Percentiles rank a stretch among this genome's conserved stretches.
Conservation (phyloP, 2,888 invertebrate genomes). For the Pteria penguin region DNA sequence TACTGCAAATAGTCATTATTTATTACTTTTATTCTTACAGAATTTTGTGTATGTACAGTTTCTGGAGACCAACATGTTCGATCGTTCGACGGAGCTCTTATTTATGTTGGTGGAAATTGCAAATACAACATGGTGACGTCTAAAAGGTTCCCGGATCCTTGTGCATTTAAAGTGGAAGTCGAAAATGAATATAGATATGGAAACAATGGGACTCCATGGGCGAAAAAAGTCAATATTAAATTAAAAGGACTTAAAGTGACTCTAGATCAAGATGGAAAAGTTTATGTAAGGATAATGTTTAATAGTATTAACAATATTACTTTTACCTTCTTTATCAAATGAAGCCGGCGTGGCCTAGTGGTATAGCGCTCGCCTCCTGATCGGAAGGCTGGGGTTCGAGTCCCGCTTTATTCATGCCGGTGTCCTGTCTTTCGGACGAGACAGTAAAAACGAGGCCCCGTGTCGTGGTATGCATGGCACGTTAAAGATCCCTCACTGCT, state of each 20-base stretch:
- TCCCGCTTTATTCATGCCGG: too few relatives aligned
- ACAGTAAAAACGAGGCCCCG: too few relatives aligned
- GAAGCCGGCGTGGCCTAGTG: too few relatives aligned
- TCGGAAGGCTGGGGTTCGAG: too few relatives aligned
- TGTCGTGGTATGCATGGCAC: too few relatives aligned
- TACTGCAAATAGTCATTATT: background rate
- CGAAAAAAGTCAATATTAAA: slow-evolving; percentile 16
- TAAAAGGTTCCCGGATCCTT: slow-evolving; percentile 20
- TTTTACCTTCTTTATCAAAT: too few relatives aligned
- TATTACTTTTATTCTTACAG: background rate
- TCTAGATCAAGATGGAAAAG: slow-evolving; percentile 11
- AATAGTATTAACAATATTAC: too few relatives aligned
- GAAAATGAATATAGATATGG: background rate
- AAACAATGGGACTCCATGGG: background rate
- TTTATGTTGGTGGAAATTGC: slow-evolving; percentile 15
- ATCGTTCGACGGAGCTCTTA: slow-evolving; percentile 26
- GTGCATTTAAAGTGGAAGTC: slow-evolving; percentile 26
- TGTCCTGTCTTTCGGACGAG: too few relatives aligned
- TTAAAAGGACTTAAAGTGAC: too few relatives aligned
- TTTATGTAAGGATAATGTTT: slow-evolving; percentile 28
- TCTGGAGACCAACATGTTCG: slow-evolving; percentile 25
- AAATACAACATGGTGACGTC: slow-evolving; percentile 28
- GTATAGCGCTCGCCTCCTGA: too few relatives aligned
- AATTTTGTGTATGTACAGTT: slow-evolving; percentile 25
- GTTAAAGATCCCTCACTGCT: too few relatives aligned